A percentile compares a stretch with the other conserved stretches of the same genome.
phyloP scores from a whole-genome alignment of 2,888 invertebrate species.

The Dryobotodes eremita region DNA sequence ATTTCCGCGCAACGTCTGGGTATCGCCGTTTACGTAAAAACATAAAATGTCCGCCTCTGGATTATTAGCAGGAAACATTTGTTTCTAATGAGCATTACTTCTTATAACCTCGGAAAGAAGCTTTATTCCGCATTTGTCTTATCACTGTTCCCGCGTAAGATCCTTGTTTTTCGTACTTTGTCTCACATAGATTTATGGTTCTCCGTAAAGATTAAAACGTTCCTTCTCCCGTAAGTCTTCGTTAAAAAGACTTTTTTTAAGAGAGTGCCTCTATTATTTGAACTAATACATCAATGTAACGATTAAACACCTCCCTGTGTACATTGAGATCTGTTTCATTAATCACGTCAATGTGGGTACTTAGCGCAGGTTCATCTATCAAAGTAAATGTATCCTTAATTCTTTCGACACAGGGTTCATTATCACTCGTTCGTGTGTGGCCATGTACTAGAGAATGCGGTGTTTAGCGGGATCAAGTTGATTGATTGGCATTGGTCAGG shows the following conservation, averaged over 20 bases:
- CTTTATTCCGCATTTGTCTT: slow-evolving; percentile 77
- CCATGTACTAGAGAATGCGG: slow-evolving; percentile 74
- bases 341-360: slow-evolving; percentile 84
- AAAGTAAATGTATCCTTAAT: slow-evolving; percentile 69
- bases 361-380: slow-evolving; percentile 65
- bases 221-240: slow-evolving; percentile 53
- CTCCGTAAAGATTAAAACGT: slow-evolving; percentile 68
- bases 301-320: slow-evolving; percentile 83
- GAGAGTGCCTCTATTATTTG: slow-evolving; percentile 70
- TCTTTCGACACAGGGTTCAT: slow-evolving; percentile 59
- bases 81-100: slow-evolving; percentile 68
- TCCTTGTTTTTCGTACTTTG: slow-evolving; percentile 69
- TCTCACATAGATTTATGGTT: slow-evolving; percentile 73
- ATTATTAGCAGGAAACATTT: slow-evolving; percentile 64
- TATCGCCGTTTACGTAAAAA: slow-evolving; percentile 55
- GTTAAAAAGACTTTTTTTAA: slow-evolving; percentile 63
- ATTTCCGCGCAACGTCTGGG: slow-evolving; percentile 57
- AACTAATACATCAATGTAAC: slow-evolving; percentile 83
- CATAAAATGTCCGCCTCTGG: slow-evolving; percentile 50
- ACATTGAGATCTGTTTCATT: slow-evolving; percentile 81
- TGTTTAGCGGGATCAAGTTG: slow-evolving; percentile 85
- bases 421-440: slow-evolving; percentile 57
- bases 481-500: slow-evolving; percentile 85
- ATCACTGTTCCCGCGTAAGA: slow-evolving; percentile 64
- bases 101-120: slow-evolving; percentile 61